A percentile compares a stretch with the other conserved stretches of the same genome.
These are phyloP conservation scores for Drosophila biarmipes DNA, from an alignment of 1,140 invertebrate species.

Conservation along the genomic window DNA sequence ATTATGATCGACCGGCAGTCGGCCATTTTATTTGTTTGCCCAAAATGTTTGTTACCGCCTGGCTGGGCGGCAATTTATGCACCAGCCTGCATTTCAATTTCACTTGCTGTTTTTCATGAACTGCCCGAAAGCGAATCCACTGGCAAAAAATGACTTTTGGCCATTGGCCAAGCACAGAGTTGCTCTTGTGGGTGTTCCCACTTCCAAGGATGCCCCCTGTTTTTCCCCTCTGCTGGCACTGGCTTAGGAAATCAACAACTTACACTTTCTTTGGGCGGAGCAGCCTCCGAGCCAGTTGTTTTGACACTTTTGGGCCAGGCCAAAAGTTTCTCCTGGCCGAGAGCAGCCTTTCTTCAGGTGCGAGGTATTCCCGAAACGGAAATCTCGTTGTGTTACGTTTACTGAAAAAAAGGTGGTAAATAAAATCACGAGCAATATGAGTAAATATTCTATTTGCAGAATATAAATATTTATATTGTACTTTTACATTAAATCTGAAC, in stretches of 20 bases:
- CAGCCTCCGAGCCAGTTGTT: conserved; percentile 64
- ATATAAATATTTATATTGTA: background rate
- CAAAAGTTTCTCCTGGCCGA: conserved; percentile 45
- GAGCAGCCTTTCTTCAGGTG: conserved; percentile 18
- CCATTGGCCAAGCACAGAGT: conserved; percentile 32
- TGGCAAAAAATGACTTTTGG: conserved; percentile 31
- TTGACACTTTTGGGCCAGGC: conserved; percentile 72
- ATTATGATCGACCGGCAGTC: conserved; percentile 62
- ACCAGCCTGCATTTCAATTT: conserved; percentile 72
- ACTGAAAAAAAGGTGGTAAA: too few species aligned
- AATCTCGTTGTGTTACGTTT: background rate
- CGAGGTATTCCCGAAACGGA: background rate
- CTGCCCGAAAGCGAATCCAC: conserved; percentile 3
- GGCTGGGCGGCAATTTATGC: conserved; percentile 56
- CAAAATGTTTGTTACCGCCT: conserved; percentile 14
- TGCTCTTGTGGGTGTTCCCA: conserved; percentile 10
- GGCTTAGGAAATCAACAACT: conserved; percentile 65
- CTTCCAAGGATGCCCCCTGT: conserved; percentile 6
- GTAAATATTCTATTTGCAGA: background rate
- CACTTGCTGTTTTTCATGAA: conserved; percentile 59
- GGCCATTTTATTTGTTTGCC: conserved; percentile 61
- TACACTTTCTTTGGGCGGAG: conserved; percentile 62
- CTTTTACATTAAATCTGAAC: background rate
- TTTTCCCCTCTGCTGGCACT: conserved; percentile 28
- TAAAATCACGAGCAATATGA: too few species aligned